Evolutionary conservation across 2,888 invertebrate genomes (phyloP), one percentile per base, ranked within the genome.

Genomic region (Cephus pulcher): DNA sequence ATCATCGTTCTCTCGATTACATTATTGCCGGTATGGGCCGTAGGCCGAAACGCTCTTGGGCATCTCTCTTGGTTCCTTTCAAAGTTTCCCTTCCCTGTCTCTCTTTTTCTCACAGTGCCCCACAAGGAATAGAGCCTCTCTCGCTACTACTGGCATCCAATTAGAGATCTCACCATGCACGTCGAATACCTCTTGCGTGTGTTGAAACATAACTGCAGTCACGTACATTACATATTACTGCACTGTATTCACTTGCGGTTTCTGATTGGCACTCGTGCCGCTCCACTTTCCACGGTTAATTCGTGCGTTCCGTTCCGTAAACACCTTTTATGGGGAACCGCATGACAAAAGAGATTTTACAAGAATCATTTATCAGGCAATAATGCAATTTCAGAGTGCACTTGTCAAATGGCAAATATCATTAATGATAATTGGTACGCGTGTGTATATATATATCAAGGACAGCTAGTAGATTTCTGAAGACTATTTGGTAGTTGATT

Each of bases 241-340:
- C 9, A 23, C 9, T 15, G 56, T 23, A 56, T 23, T 56, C 23
- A 56, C 56, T 56, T 56, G 56, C 56, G 56, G 71, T 71, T 71
- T 71, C 71, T 71, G 34, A 71, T 71, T 71, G 34, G 71, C 32
- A 32, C 71, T 32, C 71, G 71, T 34, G 32, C 33, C 33, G 71
- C 71, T 71, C 71, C 71, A 34, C 71, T 71, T 71, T 71, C 71
- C 71, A 71, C 71, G 71, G 32, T 71, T 71, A 32, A 33, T 71
- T 71, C 71, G 71, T 34, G 71, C 71, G 15, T 32, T 15, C 33
- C 23, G 71, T 34, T 32, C 23, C 34, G 71, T 23, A 71, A 71
- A 71, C 71, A 34, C 71, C 71, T 33, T 71, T 71, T 23, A 34
- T 34, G 71, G 71, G n/a, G 33, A 71, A 23, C 23, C 56, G 56